Evolutionary conservation across 2,888 invertebrate species (phyloP).

Genomic region (Anoncus sp.): DNA sequence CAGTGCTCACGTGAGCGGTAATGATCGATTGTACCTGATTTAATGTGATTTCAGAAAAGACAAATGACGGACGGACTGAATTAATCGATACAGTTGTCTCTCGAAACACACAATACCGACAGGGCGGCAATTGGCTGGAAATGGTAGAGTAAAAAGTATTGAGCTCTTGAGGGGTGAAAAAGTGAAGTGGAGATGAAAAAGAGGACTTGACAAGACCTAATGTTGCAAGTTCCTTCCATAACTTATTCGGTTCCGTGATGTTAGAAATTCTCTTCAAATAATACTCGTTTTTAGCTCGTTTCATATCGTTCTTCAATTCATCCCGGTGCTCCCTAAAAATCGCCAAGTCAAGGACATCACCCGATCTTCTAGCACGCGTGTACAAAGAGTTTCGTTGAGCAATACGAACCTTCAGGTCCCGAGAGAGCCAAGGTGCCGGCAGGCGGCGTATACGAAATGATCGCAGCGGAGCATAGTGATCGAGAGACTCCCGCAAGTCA

Average conservation of each 20-base stretch:
- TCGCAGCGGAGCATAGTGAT: background rate
- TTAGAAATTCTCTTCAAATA: background rate
- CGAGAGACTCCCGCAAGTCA: background rate
- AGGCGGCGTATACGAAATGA: background rate
- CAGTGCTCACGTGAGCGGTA: background rate
- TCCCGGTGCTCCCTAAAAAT: background rate
- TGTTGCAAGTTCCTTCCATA: background rate
- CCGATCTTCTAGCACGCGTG: background rate
- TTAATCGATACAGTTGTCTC: background rate
- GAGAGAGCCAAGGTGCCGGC: background rate
- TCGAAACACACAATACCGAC: too few relatives aligned
- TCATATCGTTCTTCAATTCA: background rate
- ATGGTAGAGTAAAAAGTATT: constrained; percentile 4
- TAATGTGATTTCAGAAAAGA: background rate
- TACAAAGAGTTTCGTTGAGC: background rate
- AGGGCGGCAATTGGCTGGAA: background rate
- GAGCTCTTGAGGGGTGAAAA: background rate
- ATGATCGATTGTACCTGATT: background rate
- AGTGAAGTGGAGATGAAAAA: background rate
- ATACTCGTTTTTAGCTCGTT: background rate
- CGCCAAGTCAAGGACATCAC: background rate
- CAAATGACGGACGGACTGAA: background rate
- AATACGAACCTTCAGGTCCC: background rate
- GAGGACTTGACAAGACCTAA: background rate
- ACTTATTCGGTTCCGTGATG: background rate